These are phyloP conservation scores for Caenorhabditis virilis DNA, from an alignment of 2,888 invertebrate species.

Conservation along the genomic window DNA sequence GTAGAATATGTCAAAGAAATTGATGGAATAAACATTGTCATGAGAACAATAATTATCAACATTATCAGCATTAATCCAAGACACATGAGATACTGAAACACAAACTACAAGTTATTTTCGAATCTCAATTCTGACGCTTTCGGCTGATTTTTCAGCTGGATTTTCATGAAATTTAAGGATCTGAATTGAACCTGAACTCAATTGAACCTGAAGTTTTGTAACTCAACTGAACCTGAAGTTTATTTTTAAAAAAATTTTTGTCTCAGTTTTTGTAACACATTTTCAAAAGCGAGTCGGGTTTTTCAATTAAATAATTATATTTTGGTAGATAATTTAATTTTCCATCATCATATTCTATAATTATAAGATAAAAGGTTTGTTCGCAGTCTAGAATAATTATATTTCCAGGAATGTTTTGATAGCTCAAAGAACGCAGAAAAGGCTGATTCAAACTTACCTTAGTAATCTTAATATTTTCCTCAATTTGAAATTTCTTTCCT, in stretches of 20 bases:
- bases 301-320: background rate
- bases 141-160: no score
- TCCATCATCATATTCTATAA: no score
- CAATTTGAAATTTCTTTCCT: conserved; percentile 33
- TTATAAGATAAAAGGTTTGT: no score
- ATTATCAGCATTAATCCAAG: background rate
- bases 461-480: conserved; percentile 31
- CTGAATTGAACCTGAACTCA: no score
- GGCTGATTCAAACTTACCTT: conserved; percentile 8
- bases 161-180: no score
- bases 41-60: background rate
- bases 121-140: background rate
- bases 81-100: background rate
- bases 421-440: no score
- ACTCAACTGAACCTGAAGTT: no score
- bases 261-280: no score
- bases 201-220: no score
- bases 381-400: no score
- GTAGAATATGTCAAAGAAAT: background rate
- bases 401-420: no score
- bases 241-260: background rate
- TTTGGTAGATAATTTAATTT: background rate
- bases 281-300: background rate
- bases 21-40: background rate
- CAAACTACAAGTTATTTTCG: background rate